Conservation (phyloP, 2,888 invertebrate genomes). For the Cyaniris semiargus region DNA sequence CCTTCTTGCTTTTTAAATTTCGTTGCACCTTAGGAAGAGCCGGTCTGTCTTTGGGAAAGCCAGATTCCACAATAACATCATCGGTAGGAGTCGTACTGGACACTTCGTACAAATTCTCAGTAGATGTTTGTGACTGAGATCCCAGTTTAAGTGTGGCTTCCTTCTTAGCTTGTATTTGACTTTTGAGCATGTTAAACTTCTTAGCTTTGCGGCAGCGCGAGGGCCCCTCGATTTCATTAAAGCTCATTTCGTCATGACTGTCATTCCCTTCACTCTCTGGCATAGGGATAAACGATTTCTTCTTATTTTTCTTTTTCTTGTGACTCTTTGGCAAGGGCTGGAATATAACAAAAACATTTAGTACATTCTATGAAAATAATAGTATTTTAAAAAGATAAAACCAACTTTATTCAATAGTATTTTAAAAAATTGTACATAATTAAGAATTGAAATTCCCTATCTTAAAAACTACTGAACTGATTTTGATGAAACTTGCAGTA, state of each 20-base stretch:
- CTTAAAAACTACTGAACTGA: too few species aligned
- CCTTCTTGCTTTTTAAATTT: constrained; percentile 68
- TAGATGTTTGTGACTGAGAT: constrained; percentile 74
- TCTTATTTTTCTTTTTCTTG: constrained; percentile 77
- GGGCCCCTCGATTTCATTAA: constrained; percentile 75
- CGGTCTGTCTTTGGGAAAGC: constrained; percentile 65
- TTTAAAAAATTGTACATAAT: too few species aligned
- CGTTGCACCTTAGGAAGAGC: constrained; percentile 67
- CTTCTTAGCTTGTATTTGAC: constrained; percentile 74
- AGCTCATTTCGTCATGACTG: constrained; percentile 77
- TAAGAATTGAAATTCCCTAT: too few species aligned
- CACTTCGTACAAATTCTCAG: constrained; percentile 73
- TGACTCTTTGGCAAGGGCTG: constrained; percentile 74
- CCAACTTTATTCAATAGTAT: too few species aligned
- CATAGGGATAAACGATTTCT: constrained; percentile 72
- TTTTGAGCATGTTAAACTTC: constrained; percentile 75
- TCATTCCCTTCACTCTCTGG: constrained; percentile 76
- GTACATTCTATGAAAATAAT: too few species aligned
- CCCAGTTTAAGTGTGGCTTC: constrained; percentile 72
- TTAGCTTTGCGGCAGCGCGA: constrained; percentile 70
- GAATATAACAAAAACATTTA: constrained; percentile 4
- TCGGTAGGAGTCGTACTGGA: constrained; percentile 76
- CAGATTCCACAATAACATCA: constrained; percentile 63
- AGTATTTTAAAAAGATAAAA: too few species aligned
- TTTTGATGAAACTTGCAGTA: too few species aligned